Percentiles rank a stretch among this genome's conserved stretches.
phyloP scores from a whole-genome alignment of 2,113 vertebrate species.

The Chaetorhynchus papuensis region DNA sequence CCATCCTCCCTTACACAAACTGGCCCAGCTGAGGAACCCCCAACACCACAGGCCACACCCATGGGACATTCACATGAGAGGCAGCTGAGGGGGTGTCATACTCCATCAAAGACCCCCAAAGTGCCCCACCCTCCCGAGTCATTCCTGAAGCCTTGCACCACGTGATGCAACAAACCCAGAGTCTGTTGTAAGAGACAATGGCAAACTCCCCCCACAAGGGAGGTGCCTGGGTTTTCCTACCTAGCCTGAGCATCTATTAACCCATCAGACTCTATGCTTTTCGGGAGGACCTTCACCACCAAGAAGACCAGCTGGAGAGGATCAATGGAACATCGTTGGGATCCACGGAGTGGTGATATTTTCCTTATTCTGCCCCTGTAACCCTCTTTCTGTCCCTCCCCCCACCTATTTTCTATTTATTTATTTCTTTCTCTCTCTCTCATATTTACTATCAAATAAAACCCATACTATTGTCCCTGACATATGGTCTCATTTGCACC shows the following conservation, averaged over 20 bases:
- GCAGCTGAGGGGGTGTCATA: not conserved
- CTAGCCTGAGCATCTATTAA: not conserved
- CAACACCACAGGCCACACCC: not conserved
- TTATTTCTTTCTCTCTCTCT: not conserved
- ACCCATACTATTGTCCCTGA: not conserved
- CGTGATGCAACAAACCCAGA: not conserved
- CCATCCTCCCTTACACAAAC: not conserved
- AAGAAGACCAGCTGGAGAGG: not conserved
- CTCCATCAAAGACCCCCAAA: not conserved
- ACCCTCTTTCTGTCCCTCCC: not conserved
- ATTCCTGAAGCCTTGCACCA: not conserved
- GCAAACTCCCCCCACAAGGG: not conserved
- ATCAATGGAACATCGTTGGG: not conserved
- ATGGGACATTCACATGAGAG: not conserved
- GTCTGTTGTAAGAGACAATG: not conserved
- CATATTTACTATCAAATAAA: not conserved
- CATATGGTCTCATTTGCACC: not conserved
- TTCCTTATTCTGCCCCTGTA: not conserved
- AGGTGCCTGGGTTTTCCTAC: not conserved
- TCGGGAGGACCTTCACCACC: not conserved
- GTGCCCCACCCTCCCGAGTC: no score
- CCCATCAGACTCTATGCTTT: not conserved
- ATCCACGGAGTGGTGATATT: not conserved
- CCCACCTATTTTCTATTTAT: not conserved
- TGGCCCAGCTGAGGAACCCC: not conserved